Evolutionary conservation across 2,888 invertebrate species (phyloP).

Genomic region (Melolontha melolontha): DNA sequence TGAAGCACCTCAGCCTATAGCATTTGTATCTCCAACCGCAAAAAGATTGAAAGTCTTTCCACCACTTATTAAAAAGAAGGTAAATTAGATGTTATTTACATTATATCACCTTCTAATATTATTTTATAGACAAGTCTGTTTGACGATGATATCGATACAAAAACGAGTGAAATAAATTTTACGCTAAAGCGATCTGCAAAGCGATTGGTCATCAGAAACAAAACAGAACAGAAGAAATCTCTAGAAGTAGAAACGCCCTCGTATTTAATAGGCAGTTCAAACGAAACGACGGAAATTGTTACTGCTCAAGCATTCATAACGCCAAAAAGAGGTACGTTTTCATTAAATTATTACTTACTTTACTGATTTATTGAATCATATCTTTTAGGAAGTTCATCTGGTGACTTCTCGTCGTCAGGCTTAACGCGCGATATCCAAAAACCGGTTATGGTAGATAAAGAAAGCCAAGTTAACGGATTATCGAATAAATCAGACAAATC

Average conservation of each 20-base stretch:
- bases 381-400: no score
- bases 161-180: conserved; percentile 68
- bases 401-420: no score
- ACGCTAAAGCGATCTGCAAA: conserved; percentile 76
- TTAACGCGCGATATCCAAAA: no score
- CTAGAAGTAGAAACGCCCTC: neutral
- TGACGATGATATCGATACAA: conserved; percentile 87
- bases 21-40: conserved; percentile 37
- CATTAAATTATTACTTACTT: no score
- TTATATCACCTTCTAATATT: no score
- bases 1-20: conserved; percentile 52
- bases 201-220: conserved; percentile 78
- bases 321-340: no score
- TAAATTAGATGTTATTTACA: conserved; percentile 17
- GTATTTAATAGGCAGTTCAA: neutral
- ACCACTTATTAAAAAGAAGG: conserved; percentile 22
- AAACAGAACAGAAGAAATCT: conserved; percentile 47
- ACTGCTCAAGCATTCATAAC: no score
- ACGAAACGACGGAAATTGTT: no score
- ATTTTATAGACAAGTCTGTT: conserved; percentile 82
- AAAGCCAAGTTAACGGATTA: no score
- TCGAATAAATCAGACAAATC: no score
- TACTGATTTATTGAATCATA: no score
- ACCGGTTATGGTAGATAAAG: no score
- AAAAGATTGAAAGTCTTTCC: conserved; percentile 40